Evolutionary conservation across 1,140 invertebrate species (phyloP), one percentile per base, ranked within the genome.

Genomic region (Ectropis grisescens): DNA sequence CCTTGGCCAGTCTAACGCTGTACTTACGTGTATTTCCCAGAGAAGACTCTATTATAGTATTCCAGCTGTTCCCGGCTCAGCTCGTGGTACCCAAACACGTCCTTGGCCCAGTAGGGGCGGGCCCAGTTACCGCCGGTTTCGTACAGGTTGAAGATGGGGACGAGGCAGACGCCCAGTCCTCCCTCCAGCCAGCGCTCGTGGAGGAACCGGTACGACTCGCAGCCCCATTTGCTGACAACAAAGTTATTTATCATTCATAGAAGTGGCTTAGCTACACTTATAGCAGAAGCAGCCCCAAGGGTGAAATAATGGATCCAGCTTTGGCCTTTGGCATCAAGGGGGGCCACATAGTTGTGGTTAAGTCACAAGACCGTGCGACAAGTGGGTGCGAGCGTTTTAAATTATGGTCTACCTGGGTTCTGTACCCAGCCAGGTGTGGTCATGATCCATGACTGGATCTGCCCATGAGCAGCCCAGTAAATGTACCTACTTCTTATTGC

Each of bases 121-220:
- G 27, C 3, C 61, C 66, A 9, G 60, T 80, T 24, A 47, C 69
- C 8, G 5, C 44, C 31, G 0, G 88, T 47, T 25, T 82, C 65
- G 9, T 74, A 68, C 11, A 91, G 44, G 6, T 82, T 59, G 19
- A 74, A 76, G n/a, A 85, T 65, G 0, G 89, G 89, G 25, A 88
- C 19, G 5, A 92, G 54, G 8, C 74, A 85, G 3, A 92, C 72
- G 5, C 82, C 70, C 7, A 85, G 82, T 2, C 83, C 70, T 13
- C 85, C 85, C 33, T 83, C 65, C 39, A 84, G 80, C 90, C 89
- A 92, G 24, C 91, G 60, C 13, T 83, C 41, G 28, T 86, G 66
- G 26, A 91, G 68, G 51, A 87, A 88, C 7, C 82, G 58, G 51
- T 88, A 86, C 2, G 90, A 90, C 30, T 57, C 81, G 16, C 71